These are phyloP conservation scores for Stegophylla sp. DNA, from an alignment of 2,888 invertebrate genomes.

Conservation along the genomic window DNA sequence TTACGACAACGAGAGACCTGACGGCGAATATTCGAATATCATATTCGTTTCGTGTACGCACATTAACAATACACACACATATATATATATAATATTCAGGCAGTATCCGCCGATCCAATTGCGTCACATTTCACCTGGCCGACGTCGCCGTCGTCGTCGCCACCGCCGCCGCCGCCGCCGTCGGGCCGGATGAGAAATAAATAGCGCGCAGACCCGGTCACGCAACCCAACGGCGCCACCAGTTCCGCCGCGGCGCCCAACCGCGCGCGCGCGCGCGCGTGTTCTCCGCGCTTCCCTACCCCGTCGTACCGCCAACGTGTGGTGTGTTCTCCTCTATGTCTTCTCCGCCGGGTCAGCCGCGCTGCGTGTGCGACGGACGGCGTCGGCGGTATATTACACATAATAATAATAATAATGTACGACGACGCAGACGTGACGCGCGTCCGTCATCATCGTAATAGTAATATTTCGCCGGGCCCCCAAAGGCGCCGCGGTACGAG, in stretches of 20 bases:
- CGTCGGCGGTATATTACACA: conserved; percentile 21
- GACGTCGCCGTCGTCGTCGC: conserved; percentile 7
- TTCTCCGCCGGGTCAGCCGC: not conserved
- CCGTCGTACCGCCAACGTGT: not conserved
- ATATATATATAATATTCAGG: not conserved
- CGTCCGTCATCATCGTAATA: conserved; percentile 56
- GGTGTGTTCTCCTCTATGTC: too few relatives aligned
- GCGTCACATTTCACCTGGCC: conserved; percentile 57
- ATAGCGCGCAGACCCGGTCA: conserved; percentile 59
- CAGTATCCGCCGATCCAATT: conserved; percentile 51
- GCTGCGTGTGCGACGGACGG: conserved; percentile 11
- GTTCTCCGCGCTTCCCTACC: conserved; percentile 3
- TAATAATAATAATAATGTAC: too few relatives aligned
- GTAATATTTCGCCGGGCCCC: conserved; percentile 4
- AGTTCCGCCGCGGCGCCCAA: conserved; percentile 58
- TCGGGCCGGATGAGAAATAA: conserved; percentile 58
- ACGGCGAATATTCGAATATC: not conserved
- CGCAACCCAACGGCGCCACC: conserved; percentile 60
- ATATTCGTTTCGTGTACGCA: too few relatives aligned
- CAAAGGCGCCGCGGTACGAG: not conserved
- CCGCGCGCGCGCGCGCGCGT: conserved; percentile 51
- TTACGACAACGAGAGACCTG: not conserved
- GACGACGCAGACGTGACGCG: conserved; percentile 31
- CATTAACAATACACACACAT: too few relatives aligned
- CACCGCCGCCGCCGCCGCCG: conserved; percentile 20